Base-by-base conservation (phyloP, 2,797 vertebrate genomes). In the Ctenosaura bakeri region DNA sequence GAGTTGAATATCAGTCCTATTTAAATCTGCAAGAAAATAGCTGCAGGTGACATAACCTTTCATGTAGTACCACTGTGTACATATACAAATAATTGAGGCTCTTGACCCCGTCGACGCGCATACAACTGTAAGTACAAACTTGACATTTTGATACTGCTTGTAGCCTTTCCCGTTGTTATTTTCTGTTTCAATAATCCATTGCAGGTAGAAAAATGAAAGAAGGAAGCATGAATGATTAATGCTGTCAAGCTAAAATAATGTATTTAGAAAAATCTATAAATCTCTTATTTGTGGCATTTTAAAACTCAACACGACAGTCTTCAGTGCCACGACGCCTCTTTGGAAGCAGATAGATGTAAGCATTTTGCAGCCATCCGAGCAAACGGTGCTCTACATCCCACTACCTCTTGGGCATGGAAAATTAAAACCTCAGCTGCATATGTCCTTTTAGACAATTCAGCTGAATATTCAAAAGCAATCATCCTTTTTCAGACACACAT, bases 71-170 rank as follows among this genome's bases (percentile, higher is more conserved):
- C 97, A 96, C 97, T 97, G 98, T 98, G 98, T 98, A 98, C 97
- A 97, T 98, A 99, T 98, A 99, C 98, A 98, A 99, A 98, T 99
- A 99, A 99, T 99, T 99, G 98, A 98, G 98, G 98, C 98, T 98
- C 98, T 99, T 99, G 99, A 99, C 99, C 99, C 98, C 98, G 98
- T 98, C 98, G 97, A 97, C 96, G 98, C 97, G 98, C 98, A 98
- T 97, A 97, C 97, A 98, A 98, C 98, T 98, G 98, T 99, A 99
- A 99, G 98, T 99, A 99, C 98, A 99, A 99, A 98, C 98, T 98
- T 99, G 99, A 99, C 99, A 99, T 99, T 99, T 99, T 98, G 98
- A 99, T 99, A 98, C 98, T 92, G 98, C 98, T 98, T 97, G 97
- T 95, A 98, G 98, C 97, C 98, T 98, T 98, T 98, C 98, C 97